Conservation (phyloP, 1,140 invertebrate species). For the Sitodiplosis mosellana region DNA sequence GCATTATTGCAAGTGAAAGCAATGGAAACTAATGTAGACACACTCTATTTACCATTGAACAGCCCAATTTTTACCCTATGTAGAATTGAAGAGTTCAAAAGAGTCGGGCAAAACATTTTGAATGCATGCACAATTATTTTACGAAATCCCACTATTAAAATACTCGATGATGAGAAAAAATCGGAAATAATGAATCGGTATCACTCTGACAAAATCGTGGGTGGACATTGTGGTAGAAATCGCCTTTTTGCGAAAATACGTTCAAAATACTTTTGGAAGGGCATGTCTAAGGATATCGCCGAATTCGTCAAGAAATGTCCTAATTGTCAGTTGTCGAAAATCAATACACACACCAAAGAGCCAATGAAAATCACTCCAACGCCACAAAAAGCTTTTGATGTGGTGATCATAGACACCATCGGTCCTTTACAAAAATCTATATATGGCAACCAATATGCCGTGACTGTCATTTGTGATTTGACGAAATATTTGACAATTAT, state of each 20-base stretch:
- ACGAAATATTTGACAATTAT: too few species aligned
- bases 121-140: too few species aligned
- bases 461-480: slow-evolving; percentile 5
- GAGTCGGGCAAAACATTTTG: too few species aligned
- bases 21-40: too few species aligned
- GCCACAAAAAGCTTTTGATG: slow-evolving; percentile 3
- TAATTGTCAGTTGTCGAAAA: slow-evolving; percentile 2
- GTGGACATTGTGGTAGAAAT: neutral
- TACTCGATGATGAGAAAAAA: too few species aligned
- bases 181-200: too few species aligned
- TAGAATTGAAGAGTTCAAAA: too few species aligned
- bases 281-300: slow-evolving; percentile 1
- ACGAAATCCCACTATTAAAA: too few species aligned
- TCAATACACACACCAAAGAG: neutral
- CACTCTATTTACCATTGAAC: too few species aligned
- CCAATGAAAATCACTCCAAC: slow-evolving; percentile 2
- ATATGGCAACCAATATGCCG: slow-evolving; percentile 3
- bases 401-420: slow-evolving; percentile 1
- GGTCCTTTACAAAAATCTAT: neutral
- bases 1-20: too few species aligned
- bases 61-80: too few species aligned
- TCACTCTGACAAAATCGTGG: too few species aligned
- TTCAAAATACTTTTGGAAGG: slow-evolving; percentile 2
- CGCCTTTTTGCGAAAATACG: neutral
- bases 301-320: slow-evolving; percentile 3